Percentiles rank a stretch among this genome's conserved stretches.
Evolutionary conservation across 1,140 invertebrate genomes (phyloP).

Genomic region (Arion vulgaris): DNA sequence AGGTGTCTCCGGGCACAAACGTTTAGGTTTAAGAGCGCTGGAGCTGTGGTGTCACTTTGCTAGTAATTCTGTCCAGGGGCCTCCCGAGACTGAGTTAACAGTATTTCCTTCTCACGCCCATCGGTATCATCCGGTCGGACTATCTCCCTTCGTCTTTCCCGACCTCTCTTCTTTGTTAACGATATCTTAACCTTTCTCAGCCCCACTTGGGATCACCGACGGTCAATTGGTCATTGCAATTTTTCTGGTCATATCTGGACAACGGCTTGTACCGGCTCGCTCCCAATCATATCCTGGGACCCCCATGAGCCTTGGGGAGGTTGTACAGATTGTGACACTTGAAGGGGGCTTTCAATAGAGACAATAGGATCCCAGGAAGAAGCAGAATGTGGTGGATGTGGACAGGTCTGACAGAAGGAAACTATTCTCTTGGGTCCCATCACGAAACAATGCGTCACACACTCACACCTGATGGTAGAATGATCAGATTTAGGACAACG

Average conservation of each 20-base stretch:
- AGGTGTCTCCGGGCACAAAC: not conserved
- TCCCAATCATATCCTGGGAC: slow-evolving; percentile 20
- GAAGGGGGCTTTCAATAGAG: slow-evolving; percentile 11
- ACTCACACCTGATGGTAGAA: not conserved
- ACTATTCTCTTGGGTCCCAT: slow-evolving; percentile 16
- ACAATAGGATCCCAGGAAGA: not conserved
- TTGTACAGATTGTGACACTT: slow-evolving; percentile 23
- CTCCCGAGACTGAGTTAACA: not conserved
- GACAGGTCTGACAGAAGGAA: slow-evolving; percentile 1
- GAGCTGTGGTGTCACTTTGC: not conserved
- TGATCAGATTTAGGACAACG: not conserved
- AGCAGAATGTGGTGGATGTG: not conserved
- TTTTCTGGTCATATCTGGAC: slow-evolving; percentile 13
- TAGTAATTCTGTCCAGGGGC: not conserved
- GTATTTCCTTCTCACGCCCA: not conserved
- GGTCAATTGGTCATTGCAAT: slow-evolving; percentile 32
- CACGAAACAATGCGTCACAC: not conserved
- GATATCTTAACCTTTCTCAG: not conserved
- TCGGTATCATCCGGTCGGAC: not conserved
- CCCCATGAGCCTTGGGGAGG: not conserved
- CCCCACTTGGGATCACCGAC: not conserved
- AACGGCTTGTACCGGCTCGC: not conserved
- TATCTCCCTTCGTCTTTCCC: not conserved
- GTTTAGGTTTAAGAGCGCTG: not conserved
- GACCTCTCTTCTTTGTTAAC: not conserved